Evolutionary conservation across 2,797 vertebrate genomes (phyloP).

Genomic region (Streptopelia turtur): DNA sequence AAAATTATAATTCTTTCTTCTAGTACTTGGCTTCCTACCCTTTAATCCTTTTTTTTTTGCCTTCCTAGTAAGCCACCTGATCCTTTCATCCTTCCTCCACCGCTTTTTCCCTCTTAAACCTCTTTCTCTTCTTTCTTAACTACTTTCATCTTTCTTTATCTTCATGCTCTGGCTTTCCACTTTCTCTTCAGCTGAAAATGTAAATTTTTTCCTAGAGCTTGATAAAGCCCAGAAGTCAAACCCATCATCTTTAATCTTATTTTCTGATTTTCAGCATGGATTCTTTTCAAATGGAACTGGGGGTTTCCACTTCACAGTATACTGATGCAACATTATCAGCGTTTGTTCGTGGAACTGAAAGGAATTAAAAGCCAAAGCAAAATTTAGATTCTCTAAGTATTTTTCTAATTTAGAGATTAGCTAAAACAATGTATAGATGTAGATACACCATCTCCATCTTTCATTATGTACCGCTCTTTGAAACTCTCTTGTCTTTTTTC

Average conservation of each 20-base stretch:
- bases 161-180: constrained; percentile 9
- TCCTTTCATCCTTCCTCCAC: not conserved
- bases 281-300: constrained; percentile 45
- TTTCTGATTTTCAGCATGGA: constrained; percentile 61
- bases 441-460: not conserved
- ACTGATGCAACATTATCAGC: constrained; percentile 36
- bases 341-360: not conserved
- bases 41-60: constrained; percentile 33
- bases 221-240: constrained; percentile 46
- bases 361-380: constrained; percentile 9
- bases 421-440: not conserved
- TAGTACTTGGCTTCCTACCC: not conserved
- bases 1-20: constrained; percentile 44
- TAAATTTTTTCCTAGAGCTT: constrained; percentile 11
- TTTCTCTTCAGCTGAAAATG: constrained; percentile 46
- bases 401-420: not conserved
- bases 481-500: not conserved
- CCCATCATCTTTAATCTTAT: constrained; percentile 61
- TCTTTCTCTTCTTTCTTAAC: constrained; percentile 22
- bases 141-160: constrained; percentile 55
- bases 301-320: constrained; percentile 36
- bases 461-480: not conserved
- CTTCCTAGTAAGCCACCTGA: not conserved
- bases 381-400: constrained; percentile 13
- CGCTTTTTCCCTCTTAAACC: constrained; percentile 7